Evolutionary conservation across 2,888 invertebrate genomes (phyloP).

Genomic region (Hemicrepidius hirtus): DNA sequence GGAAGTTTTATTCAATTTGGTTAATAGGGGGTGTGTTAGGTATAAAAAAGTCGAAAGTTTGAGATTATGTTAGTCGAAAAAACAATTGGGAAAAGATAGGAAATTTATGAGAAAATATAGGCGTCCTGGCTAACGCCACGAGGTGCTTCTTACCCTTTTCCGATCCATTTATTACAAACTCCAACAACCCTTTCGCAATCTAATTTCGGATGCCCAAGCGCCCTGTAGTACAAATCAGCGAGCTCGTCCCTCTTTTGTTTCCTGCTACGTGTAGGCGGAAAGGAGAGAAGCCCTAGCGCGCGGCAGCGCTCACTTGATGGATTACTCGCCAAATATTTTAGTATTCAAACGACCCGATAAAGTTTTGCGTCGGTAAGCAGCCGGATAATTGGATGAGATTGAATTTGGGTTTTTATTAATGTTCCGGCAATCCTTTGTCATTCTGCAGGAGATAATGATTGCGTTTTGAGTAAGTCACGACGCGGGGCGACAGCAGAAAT

Average conservation of each 20-base stretch:
- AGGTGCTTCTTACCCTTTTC: constrained; percentile 40
- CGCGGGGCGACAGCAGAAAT: constrained; percentile 22
- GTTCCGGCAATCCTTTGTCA: constrained; percentile 56
- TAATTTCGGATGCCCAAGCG: constrained; percentile 42
- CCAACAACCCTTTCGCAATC: constrained; percentile 43
- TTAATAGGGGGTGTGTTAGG: too few species aligned
- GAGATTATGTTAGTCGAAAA: constrained; percentile 13
- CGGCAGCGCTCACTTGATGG: constrained; percentile 65
- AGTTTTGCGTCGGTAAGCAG: constrained; percentile 64
- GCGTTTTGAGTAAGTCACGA: constrained; percentile 56
- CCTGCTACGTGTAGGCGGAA: constrained; percentile 46
- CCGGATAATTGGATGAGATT: constrained; percentile 65
- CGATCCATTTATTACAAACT: constrained; percentile 45
- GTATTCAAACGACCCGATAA: constrained; percentile 66
- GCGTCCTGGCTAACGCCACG: constrained; percentile 20
- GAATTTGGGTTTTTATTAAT: constrained; percentile 65
- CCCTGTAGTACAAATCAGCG: constrained; percentile 41
- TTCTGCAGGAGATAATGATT: constrained; percentile 56
- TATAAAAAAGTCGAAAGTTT: too few species aligned
- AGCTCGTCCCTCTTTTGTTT: constrained; percentile 57
- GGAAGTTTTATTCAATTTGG: too few species aligned
- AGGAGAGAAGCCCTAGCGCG: constrained; percentile 52
- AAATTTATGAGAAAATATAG: constrained; percentile 23
- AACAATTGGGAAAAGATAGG: not conserved
- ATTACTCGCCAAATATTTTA: constrained; percentile 69